phyloP scores from a whole-genome alignment of 2,113 vertebrate species.

The Zosterops lateralis region DNA sequence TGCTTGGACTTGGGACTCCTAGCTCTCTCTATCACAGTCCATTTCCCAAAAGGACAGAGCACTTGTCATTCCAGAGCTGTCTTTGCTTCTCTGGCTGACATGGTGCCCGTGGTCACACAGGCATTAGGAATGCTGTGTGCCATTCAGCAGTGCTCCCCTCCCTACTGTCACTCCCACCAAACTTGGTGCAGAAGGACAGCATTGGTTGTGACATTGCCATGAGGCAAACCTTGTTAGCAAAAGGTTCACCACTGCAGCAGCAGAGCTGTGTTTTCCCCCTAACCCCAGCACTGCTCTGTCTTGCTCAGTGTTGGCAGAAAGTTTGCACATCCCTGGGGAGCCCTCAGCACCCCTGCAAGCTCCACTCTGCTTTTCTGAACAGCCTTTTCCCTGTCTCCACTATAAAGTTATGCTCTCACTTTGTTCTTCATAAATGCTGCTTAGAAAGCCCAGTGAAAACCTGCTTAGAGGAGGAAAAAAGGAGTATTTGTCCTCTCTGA shows the following conservation, averaged over 20 bases:
- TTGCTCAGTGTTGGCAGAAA: neutral
- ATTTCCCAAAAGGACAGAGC: neutral
- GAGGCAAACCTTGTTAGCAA: neutral
- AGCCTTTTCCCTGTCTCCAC: neutral
- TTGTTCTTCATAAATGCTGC: neutral
- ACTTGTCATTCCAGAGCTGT: neutral
- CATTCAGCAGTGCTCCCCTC: neutral
- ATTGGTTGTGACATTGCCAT: accelerated
- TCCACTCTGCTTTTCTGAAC: neutral
- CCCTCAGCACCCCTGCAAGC: neutral
- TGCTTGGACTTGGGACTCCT: neutral
- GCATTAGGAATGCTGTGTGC: accelerated
- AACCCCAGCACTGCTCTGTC: neutral
- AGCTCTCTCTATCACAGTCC: neutral
- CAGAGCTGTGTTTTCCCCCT: neutral
- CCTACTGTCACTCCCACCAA: neutral
- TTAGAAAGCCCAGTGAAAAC: neutral
- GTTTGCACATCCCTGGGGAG: neutral
- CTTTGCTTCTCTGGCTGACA: neutral
- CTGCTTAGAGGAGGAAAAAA: neutral
- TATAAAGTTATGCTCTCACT: neutral
- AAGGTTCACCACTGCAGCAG: neutral
- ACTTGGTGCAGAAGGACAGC: neutral
- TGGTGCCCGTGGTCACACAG: accelerated
- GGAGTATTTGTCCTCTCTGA: neutral